Evolutionary conservation across 2,797 vertebrate species (phyloP), one percentile per base, ranked within the genome.

Genomic region (Enteromius paludinosus): DNA sequence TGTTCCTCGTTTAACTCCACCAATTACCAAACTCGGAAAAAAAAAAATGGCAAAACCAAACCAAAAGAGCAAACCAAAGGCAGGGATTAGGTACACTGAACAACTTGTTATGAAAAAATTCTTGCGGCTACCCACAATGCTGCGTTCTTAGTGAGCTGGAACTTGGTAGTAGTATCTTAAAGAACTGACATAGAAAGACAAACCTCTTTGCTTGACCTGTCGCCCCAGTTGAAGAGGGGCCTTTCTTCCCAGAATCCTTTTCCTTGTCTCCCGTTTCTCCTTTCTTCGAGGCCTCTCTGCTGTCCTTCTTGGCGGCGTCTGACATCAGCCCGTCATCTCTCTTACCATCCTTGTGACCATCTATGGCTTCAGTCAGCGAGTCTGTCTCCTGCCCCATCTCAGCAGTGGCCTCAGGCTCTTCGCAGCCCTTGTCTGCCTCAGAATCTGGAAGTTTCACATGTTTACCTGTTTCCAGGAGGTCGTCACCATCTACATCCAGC

Each of bases 151-250:
- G 95, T 93, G 97, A 97, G 97, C 95, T 97, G 97, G 97, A 94
- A 98, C 96, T 97, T 95, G 93, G 93, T 93, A 95, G 94, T 86
- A 91, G 88, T 84, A 89, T 87, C 88, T 94, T 96, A 99, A 99
- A 98, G 96, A 99, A 99, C 98, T 97, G 97, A 99, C 98, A 99
- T 99, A 99, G 97, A 99, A 99, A 99, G 97, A 99, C 98, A 98
- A 99, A 99, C 98, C 98, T 99, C 98, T 99, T 99, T 97, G 97
- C 98, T 98, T 98, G 98, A 98, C 97, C 97, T 96, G 97, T 96
- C 91, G 96, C 96, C 97, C 98, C 98, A 95, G 98, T 94, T 96
- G 98, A 93, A 90, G 96, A 98, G 95, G 96, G 97, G 96, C 97
- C 97, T 99, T 99, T 99, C 98, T 99, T 99, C 97, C 96, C 97